phyloP scores from a whole-genome alignment of 1,140 invertebrate genomes.

The Halyomorpha halys region DNA sequence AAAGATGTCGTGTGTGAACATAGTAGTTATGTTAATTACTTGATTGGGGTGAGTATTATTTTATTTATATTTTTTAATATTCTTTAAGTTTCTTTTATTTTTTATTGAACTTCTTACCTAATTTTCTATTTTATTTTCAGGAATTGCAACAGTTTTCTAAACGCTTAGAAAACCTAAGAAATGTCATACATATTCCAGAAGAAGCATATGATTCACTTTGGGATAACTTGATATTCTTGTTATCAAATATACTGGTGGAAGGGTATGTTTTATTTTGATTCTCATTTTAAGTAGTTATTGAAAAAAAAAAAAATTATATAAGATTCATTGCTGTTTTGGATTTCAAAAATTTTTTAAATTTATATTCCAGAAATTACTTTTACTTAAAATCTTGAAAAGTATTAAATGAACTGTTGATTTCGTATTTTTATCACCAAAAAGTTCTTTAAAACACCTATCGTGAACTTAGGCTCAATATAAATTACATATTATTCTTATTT shows the following conservation, averaged over 20 bases:
- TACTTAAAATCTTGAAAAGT: too few species aligned
- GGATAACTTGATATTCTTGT: constrained; percentile 74
- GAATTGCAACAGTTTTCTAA: constrained; percentile 69
- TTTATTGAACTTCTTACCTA: neutral
- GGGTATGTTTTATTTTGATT: constrained; percentile 48
- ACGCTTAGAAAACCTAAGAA: constrained; percentile 57
- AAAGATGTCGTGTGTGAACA: constrained; percentile 92
- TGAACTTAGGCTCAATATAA: too few species aligned
- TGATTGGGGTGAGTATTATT: constrained; percentile 45
- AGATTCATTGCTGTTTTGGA: too few species aligned
- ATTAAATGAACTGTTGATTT: too few species aligned
- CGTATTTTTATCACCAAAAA: too few species aligned
- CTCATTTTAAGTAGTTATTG: neutral
- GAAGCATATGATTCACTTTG: constrained; percentile 65
- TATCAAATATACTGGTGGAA: constrained; percentile 81
- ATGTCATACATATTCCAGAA: constrained; percentile 55
- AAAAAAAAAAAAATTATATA: too few species aligned
- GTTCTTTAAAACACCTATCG: too few species aligned
- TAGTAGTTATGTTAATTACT: constrained; percentile 72
- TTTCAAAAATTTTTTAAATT: too few species aligned
- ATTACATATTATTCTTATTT: too few species aligned
- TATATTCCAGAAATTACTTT: too few species aligned
- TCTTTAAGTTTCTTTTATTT: neutral
- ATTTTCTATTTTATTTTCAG: constrained; percentile 38
- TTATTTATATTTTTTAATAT: neutral